A percentile compares a stretch with the other conserved stretches of the same genome.
These are phyloP conservation scores for Dipodomys stephensi DNA, from an alignment of 2,113 vertebrate genomes.

Conservation along the genomic window DNA sequence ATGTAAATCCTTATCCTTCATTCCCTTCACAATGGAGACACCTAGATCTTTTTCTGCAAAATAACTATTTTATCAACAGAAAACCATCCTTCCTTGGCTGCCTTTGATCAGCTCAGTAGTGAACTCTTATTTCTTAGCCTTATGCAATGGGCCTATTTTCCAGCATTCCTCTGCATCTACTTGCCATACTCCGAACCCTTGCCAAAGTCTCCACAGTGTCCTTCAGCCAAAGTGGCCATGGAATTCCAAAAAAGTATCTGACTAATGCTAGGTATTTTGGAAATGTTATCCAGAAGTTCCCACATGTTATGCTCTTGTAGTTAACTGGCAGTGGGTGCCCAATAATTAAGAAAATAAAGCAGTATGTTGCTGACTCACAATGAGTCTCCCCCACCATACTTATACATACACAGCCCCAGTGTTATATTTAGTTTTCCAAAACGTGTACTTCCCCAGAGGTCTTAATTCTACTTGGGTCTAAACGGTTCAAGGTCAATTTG, in stretches of 20 bases:
- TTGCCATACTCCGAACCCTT: not conserved
- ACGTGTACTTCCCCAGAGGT: not conserved
- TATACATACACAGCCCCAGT: not conserved
- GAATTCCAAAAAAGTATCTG: constrained; percentile 34
- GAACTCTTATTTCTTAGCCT: constrained; percentile 23
- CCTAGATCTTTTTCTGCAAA: constrained; percentile 26
- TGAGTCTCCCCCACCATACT: not conserved
- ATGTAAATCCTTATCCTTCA: constrained; percentile 50
- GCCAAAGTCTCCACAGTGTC: constrained; percentile 26
- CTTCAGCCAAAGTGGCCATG: constrained; percentile 24
- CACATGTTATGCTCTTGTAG: not conserved
- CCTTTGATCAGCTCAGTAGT: constrained; percentile 2
- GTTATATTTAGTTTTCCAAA: constrained; percentile 59
- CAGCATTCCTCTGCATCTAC: not conserved
- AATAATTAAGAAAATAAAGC: constrained; percentile 65
- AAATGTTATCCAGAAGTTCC: constrained; percentile 42
- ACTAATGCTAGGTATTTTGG: constrained; percentile 52
- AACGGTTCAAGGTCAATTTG: constrained; percentile 32
- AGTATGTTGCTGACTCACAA: constrained; percentile 40
- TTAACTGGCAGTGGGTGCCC: constrained; percentile 11
- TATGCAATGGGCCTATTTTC: not conserved
- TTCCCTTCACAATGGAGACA: constrained; percentile 49
- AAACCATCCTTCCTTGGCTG: not conserved
- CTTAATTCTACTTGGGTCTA: constrained; percentile 39
- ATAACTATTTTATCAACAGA: constrained; percentile 27